Evolutionary conservation across 2,113 vertebrate species (phyloP).

Genomic region (Datnioides undecimradiatus): DNA sequence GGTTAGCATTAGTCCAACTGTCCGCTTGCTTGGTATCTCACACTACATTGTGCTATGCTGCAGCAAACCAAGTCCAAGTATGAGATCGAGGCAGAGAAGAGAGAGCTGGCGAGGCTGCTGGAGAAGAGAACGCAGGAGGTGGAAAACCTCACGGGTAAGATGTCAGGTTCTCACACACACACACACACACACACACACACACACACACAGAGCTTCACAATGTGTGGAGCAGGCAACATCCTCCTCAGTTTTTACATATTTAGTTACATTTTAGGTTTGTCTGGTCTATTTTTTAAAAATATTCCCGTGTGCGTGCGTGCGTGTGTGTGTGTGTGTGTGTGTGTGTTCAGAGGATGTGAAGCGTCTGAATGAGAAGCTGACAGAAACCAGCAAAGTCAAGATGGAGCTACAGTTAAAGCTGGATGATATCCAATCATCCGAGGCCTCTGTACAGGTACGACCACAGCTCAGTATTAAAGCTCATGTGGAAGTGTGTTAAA

Average conservation of each 20-base stretch:
- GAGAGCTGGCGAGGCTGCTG: constrained; percentile 91
- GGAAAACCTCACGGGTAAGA: constrained; percentile 91
- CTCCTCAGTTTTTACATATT: no score
- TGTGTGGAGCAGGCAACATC: neutral
- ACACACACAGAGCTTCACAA: no score
- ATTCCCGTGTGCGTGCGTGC: neutral
- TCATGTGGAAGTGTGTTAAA: neutral
- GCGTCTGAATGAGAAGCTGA: constrained; percentile 91
- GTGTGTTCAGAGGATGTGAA: constrained; percentile 90
- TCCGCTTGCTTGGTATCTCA: no score
- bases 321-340: neutral
- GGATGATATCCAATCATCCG: constrained; percentile 93
- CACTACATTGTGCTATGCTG: no score
- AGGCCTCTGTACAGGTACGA: constrained; percentile 90
- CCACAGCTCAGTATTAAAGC: neutral
- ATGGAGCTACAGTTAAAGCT: constrained; percentile 94
- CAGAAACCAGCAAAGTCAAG: constrained; percentile 89
- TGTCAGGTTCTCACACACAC: neutral
- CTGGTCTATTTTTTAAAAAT: no score
- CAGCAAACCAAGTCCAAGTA: constrained; percentile 88
- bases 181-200: neutral
- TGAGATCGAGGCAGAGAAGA: constrained; percentile 95
- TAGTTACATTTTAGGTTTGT: neutral
- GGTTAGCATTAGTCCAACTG: no score
- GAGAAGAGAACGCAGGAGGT: constrained; percentile 93